Conservation (phyloP, 2,888 invertebrate species). For the Thelaira solivaga region DNA sequence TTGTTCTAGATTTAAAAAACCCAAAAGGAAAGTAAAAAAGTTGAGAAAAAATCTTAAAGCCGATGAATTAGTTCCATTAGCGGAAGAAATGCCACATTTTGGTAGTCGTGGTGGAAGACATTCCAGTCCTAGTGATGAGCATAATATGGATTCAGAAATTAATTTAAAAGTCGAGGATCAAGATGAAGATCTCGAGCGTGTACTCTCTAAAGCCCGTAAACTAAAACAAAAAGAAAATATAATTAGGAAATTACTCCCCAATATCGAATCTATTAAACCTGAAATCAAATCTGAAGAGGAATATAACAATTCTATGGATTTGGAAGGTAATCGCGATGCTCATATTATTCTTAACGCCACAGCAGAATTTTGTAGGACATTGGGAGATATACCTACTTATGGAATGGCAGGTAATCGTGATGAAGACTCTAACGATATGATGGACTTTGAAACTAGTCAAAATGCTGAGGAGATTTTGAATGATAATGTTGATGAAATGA, state of each 20-base stretch:
- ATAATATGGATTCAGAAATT: slow-evolving; percentile 78
- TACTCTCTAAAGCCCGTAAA: slow-evolving; percentile 85
- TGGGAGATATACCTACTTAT: slow-evolving; percentile 97
- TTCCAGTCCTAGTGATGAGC: slow-evolving; percentile 74
- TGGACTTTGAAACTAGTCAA: slow-evolving; percentile 77
- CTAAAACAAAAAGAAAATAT: slow-evolving; percentile 79
- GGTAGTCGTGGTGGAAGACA: slow-evolving; percentile 71
- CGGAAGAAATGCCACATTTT: slow-evolving; percentile 70
- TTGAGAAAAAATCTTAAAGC: slow-evolving; percentile 84
- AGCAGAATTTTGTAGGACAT: slow-evolving; percentile 96
- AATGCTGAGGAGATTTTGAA: slow-evolving; percentile 73
- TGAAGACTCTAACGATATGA: slow-evolving; percentile 83
- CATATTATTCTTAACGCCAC: slow-evolving; percentile 93
- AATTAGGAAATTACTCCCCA: slow-evolving; percentile 70
- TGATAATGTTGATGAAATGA: slow-evolving; percentile 70
- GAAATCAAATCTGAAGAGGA: slow-evolving; percentile 78
- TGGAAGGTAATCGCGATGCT: slow-evolving; percentile 73
- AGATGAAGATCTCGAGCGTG: slow-evolving; percentile 85
- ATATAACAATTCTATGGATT: slow-evolving; percentile 70
- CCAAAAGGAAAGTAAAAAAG: slow-evolving; percentile 85
- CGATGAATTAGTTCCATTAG: slow-evolving; percentile 82
- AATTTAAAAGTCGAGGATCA: slow-evolving; percentile 78
- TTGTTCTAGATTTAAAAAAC: slow-evolving; percentile 85
- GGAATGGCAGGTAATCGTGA: slow-evolving; percentile 94
- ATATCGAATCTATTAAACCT: slow-evolving; percentile 77